A percentile compares a stretch with the other conserved stretches of the same genome.
phyloP scores from a whole-genome alignment of 2,888 invertebrate genomes.

The Frankliniella intonsa region DNA sequence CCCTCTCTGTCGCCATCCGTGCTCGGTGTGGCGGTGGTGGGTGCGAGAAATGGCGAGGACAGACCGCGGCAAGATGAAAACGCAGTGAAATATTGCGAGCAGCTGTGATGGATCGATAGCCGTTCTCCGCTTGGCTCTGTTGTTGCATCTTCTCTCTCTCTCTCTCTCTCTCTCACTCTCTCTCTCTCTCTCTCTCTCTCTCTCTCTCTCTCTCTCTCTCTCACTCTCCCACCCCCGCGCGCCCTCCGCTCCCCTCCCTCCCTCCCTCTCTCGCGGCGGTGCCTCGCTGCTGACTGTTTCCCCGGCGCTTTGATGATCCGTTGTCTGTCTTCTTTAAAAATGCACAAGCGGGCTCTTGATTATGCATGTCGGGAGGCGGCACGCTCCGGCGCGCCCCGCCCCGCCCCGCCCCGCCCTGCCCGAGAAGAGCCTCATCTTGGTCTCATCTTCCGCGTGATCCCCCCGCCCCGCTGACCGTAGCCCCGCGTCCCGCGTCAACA shows the following conservation, averaged over 20 bases:
- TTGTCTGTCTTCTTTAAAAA: constrained; percentile 25
- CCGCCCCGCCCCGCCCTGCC: background rate
- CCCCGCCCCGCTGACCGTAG: background rate
- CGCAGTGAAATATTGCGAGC: constrained; percentile 5
- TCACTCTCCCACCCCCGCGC: too few species aligned
- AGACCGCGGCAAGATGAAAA: background rate
- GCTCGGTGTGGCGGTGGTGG: too few species aligned
- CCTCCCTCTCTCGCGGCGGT: background rate
- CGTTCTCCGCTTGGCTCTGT: background rate
- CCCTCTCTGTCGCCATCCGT: too few species aligned
- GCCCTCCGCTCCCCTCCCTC: too few species aligned
- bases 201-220: background rate
- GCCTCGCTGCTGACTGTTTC: background rate
- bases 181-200: background rate
- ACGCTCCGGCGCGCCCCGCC: background rate
- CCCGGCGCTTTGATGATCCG: constrained; percentile 17
- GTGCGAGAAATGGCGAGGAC: background rate
- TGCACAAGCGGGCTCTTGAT: background rate
- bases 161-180: background rate
- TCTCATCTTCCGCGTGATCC: background rate
- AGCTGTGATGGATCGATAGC: constrained; percentile 11
- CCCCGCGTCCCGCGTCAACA: too few species aligned
- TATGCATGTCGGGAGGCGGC: constrained; percentile 3
- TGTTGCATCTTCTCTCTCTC: background rate
- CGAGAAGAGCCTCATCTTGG: background rate